Evolutionary conservation across 2,888 invertebrate species (phyloP), one percentile per base, ranked within the genome.

Genomic region (Rosalia funebris): DNA sequence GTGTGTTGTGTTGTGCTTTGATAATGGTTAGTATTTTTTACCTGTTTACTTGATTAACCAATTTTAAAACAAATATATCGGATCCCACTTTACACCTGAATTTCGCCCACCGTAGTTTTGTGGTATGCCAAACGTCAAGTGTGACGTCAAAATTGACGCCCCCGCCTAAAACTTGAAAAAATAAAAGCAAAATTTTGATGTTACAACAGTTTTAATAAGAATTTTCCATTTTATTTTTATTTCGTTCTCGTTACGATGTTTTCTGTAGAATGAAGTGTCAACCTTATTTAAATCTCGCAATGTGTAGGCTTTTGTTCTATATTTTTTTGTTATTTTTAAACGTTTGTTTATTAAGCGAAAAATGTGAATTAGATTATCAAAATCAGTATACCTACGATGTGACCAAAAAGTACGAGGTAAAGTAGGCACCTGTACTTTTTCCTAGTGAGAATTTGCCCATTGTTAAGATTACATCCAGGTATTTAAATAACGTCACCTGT

Each of bases 51-150:
- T 31, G 3, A 42, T 42, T 48, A 47, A 31, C 48, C 11, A 42
- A 42, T 47, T 17, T 41, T 25, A 1, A 56, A 55, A 58, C 42
- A 31, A 41, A 41, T 53, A 42, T 39, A 39, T n/a, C 34, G 7
- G 39, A 32, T 17, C 41, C 32, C 32, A 42, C 62, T 60, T 63
- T 56, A 57, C 65, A 68, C 64, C 66, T 64, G 64, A 64, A 69
- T 63, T 63, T 73, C 75, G 74, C 75, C 76, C 75, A 75, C 75
- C 72, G 68, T 69, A 61, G 66, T 57, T 63, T 65, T 68, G 60
- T 74, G 76, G 76, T 76, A 76, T 76, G 75, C 72, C 71, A 77
- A 77, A 76, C 75, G 75, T 75, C 74, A 76, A 75, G 69, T 66
- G 64, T 76, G 76, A 76, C 76, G 76, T 76, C 76, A 77, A 76